Evolutionary conservation across 2,797 vertebrate genomes (phyloP).

Genomic region (Oreochromis grahami): DNA sequence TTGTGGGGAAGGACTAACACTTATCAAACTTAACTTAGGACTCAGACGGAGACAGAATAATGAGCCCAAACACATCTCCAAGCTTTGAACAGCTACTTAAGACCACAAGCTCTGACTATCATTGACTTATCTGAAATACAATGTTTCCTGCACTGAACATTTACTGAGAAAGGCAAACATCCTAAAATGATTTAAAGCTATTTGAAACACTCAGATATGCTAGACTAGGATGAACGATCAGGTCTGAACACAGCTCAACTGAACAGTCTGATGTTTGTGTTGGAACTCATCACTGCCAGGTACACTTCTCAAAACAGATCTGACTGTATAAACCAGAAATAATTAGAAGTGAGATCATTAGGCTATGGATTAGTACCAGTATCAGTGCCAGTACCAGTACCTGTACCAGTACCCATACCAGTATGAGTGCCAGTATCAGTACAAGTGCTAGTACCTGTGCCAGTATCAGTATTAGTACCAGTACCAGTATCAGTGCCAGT

Average conservation of each 20-base stretch:
- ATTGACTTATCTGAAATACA: background rate
- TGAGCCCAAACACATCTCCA: background rate
- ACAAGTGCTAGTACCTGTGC: too few relatives aligned
- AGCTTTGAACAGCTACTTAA: background rate
- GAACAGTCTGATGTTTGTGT: background rate
- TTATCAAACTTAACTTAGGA: too few relatives aligned
- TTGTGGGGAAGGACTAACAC: background rate
- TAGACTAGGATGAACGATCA: rapidly evolving
- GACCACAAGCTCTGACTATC: background rate
- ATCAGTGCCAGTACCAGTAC: background rate
- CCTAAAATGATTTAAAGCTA: background rate
- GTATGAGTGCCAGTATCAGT: too few relatives aligned
- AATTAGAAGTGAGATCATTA: background rate
- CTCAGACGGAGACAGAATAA: background rate
- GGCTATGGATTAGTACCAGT: background rate
- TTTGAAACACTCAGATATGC: background rate
- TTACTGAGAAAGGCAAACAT: background rate
- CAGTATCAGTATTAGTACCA: too few relatives aligned
- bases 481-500: too few relatives aligned
- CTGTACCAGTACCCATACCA: background rate
- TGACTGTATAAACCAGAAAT: background rate
- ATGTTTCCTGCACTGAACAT: background rate
- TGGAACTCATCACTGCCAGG: background rate
- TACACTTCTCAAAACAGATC: background rate
- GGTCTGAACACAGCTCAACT: background rate